These are phyloP conservation scores for Eonycteris spelaea DNA, from an alignment of 2,113 vertebrate species.

Conservation along the genomic window DNA sequence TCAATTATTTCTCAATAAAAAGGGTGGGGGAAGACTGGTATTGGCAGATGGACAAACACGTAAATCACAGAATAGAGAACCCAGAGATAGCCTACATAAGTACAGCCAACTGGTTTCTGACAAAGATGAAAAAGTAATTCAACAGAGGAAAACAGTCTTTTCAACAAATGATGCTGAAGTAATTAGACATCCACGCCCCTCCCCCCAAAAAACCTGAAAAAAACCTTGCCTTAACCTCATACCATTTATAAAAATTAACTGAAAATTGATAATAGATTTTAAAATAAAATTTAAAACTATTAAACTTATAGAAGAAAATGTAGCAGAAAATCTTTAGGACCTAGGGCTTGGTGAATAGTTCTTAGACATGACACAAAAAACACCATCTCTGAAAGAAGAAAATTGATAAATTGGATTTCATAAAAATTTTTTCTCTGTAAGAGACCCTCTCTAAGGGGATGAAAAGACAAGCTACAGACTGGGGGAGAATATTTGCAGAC, in stretches of 20 bases:
- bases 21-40: no score
- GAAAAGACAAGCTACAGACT: background rate
- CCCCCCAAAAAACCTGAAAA: background rate
- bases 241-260: background rate
- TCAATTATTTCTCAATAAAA: no score
- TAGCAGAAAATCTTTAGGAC: background rate
- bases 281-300: background rate
- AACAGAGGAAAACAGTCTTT: background rate
- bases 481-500: background rate
- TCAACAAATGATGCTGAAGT: background rate
- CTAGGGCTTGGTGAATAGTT: background rate
- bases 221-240: background rate
- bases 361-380: background rate
- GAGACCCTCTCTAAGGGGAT: background rate
- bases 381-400: background rate
- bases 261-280: background rate
- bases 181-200: background rate
- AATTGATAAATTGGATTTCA: background rate
- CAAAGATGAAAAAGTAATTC: background rate
- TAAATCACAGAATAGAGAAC: background rate
- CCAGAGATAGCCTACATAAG: background rate
- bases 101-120: background rate
- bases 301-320: background rate
- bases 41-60: no score
- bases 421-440: background rate